Conservation (phyloP, 2,113 vertebrate genomes). For the Sinocyclocheilus grahami region DNA sequence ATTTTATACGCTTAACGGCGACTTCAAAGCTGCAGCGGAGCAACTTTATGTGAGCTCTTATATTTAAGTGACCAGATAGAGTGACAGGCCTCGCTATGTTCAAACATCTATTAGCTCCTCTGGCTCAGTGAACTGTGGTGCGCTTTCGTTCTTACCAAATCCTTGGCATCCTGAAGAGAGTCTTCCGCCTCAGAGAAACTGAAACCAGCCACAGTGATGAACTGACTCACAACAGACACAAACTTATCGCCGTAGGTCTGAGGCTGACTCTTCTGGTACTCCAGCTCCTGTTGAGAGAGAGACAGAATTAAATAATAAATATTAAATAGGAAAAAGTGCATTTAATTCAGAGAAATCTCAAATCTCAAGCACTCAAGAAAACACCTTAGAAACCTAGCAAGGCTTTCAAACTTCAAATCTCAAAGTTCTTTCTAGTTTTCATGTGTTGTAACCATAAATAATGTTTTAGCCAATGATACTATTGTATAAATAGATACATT, state of each 20-base stretch:
- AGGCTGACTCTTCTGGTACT: constrained; percentile 87
- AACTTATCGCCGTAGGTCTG: constrained; percentile 87
- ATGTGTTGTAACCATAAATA: not conserved
- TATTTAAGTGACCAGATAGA: not conserved
- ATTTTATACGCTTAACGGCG: not conserved
- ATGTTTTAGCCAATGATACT: not conserved
- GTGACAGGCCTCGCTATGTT: constrained; percentile 13
- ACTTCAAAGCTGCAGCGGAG: constrained; percentile 38
- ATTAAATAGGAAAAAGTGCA: not conserved
- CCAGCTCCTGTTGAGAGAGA: constrained; percentile 81
- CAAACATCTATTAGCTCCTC: not conserved
- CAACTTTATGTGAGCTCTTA: not conserved
- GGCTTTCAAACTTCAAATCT: not conserved
- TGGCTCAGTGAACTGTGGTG: not conserved
- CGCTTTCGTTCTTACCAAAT: constrained; percentile 79
- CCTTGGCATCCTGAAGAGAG: constrained; percentile 88
- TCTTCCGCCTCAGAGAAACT: constrained; percentile 98
- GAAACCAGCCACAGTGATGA: constrained; percentile 97
- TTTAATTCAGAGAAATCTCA: not conserved
- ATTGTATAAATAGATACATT: not conserved
- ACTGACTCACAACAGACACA: constrained; percentile 92
- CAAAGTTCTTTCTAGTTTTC: not conserved
- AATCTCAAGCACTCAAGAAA: not conserved
- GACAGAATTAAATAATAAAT: not conserved
- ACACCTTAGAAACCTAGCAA: not conserved